phyloP scores from a whole-genome alignment of 2,797 vertebrate species.

The Cossypha heuglini region DNA sequence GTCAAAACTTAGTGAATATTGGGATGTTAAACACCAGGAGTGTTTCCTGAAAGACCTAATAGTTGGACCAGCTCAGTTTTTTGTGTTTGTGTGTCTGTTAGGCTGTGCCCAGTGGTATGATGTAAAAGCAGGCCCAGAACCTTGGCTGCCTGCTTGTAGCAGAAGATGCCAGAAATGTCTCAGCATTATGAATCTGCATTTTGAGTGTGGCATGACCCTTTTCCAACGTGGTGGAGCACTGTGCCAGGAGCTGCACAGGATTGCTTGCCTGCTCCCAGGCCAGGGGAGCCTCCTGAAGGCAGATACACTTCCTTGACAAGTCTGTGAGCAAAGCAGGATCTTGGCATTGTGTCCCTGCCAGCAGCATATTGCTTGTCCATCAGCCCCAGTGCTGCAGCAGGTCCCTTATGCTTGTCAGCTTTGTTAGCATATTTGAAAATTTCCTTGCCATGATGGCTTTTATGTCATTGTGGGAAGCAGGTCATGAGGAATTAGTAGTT shows the following conservation, averaged over 20 bases:
- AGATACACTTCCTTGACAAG: background rate
- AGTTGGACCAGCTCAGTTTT: background rate
- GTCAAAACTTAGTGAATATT: background rate
- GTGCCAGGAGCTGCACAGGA: background rate
- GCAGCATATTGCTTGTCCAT: background rate
- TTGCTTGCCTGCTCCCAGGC: background rate
- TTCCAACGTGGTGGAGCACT: background rate
- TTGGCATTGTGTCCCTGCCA: background rate
- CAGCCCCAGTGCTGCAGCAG: background rate
- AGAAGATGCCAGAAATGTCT: constrained; percentile 12
- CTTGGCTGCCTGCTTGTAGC: background rate
- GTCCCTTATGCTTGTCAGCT: background rate
- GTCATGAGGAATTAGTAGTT: background rate
- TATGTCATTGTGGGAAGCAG: background rate
- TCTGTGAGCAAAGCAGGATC: background rate
- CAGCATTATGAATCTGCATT: background rate
- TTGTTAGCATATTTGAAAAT: background rate
- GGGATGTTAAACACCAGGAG: background rate
- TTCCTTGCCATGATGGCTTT: background rate
- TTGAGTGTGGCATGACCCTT: background rate
- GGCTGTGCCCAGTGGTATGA: background rate
- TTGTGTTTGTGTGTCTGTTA: background rate
- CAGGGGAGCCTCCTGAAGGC: background rate
- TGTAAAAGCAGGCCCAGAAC: background rate
- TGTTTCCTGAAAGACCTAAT: background rate